A percentile compares a stretch with the other conserved stretches of the same genome.
phyloP scores from a whole-genome alignment of 2,797 vertebrate species.

The Scomberomorus guttatus region DNA sequence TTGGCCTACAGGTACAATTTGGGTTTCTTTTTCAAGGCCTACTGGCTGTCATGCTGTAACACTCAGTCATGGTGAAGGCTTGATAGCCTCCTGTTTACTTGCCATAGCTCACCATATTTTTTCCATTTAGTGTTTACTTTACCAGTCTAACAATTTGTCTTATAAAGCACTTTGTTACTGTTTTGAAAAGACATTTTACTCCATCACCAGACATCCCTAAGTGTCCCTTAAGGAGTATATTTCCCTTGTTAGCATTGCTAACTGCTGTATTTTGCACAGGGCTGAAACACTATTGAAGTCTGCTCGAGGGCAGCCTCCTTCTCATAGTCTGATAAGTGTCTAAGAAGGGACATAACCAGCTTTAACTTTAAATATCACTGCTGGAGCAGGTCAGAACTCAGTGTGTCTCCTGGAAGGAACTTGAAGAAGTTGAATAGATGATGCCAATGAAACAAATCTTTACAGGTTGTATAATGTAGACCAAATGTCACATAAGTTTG shows the following conservation, averaged over 20 bases:
- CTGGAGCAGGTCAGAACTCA: slow-evolving; percentile 1
- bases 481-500: background rate
- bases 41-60: background rate
- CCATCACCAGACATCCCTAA: background rate
- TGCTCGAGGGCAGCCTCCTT: background rate
- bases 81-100: no score
- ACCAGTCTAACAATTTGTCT: background rate
- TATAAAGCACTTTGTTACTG: background rate
- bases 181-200: background rate
- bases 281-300: background rate
- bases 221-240: background rate
- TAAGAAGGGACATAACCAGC: background rate
- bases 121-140: no score
- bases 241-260: background rate
- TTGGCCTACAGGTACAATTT: background rate
- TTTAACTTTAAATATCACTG: slow-evolving; percentile 4
- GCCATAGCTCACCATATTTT: no score
- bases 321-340: background rate
- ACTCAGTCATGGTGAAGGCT: no score
- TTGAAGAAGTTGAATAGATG: no score
- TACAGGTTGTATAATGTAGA: background rate
- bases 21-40: background rate
- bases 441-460: background rate
- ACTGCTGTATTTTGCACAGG: background rate
- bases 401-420: background rate